Base-by-base conservation (phyloP, 2,113 vertebrate species). In the Loxodonta africana region DNA sequence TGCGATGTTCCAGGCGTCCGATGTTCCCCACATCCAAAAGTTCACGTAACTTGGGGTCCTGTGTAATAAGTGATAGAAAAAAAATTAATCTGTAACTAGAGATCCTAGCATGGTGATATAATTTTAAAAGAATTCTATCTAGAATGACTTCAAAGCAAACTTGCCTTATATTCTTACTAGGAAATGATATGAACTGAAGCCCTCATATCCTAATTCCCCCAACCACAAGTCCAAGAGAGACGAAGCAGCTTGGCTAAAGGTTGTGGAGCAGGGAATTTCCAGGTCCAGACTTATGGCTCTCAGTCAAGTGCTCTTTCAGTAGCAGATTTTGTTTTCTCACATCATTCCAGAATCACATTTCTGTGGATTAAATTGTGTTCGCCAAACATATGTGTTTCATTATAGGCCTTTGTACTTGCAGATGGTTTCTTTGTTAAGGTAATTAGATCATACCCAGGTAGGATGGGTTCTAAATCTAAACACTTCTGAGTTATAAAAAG, bases 41-140 rank as follows among this genome's bases (percentile, higher is more conserved):
- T 93, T 99, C 99, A 0, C 99, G 99, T 95, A 99, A 98, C 96
- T 99, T 99, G 0, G 99, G 99, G 85, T 99, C 99, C 99, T 99
- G 96, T 74, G 73, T 83, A 71, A 91, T 86, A 97, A 84, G 44
- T 0, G 41, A 17, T 0, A 51, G 0, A 83, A 91, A 74, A 37
- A 3, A 63, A 77, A 41, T 93, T 53, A 96, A 48, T 80, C 26
- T 86, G 60, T 63, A n/a, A 48, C 12, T 25, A 78, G 26, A 90
- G 41, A 76, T 84, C 89, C 6, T 67, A 95, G 65, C 14, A 78
- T 12, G 4, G 26, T 41, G 91, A 37, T 23, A 81, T 18, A 80
- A 44, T 81, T 78, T 86, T 71, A 73, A 93, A 71, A 90, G 3
- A 73, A 63, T 26, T 53, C n/a, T 11, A 88, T 4, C 2, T 26